Base-by-base conservation (phyloP, 1,140 invertebrate genomes). In the Magallana gigas region DNA sequence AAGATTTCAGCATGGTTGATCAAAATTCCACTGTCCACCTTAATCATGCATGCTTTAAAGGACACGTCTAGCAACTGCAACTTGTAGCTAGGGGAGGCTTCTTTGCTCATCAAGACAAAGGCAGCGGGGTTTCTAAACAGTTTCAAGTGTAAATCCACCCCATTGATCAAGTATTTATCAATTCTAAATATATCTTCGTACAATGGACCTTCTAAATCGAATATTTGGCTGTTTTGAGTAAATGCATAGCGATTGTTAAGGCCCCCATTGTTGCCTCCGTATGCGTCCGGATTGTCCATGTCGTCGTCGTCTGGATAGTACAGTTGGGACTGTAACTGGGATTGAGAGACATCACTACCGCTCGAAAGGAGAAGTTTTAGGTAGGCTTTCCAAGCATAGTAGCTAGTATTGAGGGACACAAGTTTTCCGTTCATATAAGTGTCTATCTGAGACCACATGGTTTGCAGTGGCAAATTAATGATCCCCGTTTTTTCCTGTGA, bases 171-270 rank as follows among this genome's bases (percentile, higher is more conserved):
- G 48, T 88, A 88, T 36, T 86, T 86, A 29, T 88, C 84, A 11
- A 84, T 16, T 56, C 23, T 12, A 18, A 88, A 88, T 8, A 83
- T 58, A 12, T 88, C 87, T 81, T 86, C 85, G 48, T 86, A 83
- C 16, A 88, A 36, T 0, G 88, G 82, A 57, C 88, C 85, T 84
- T 88, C 88, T 64, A 88, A 6, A 36, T 88, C 88, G n/a, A 88
- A 86, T 18, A 83, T 57, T 18, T 57, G 9, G 36, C 83, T 85
- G 1, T 83, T 6, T 29, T 84, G 62, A 12, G 64, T 87, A 58
- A 48, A 87, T 18, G 62, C 82, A 81, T 83, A 83, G 57, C 80
- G 48, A 14, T 16, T 48, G 29, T 1, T 58, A n/a, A 81, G 76
- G 4, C 84, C 84, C 9, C 11, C 12, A 23, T 88, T 85, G n/a